These are phyloP conservation scores for Vanacampus margaritifer DNA, from an alignment of 2,113 vertebrate genomes.

Conservation along the genomic window DNA sequence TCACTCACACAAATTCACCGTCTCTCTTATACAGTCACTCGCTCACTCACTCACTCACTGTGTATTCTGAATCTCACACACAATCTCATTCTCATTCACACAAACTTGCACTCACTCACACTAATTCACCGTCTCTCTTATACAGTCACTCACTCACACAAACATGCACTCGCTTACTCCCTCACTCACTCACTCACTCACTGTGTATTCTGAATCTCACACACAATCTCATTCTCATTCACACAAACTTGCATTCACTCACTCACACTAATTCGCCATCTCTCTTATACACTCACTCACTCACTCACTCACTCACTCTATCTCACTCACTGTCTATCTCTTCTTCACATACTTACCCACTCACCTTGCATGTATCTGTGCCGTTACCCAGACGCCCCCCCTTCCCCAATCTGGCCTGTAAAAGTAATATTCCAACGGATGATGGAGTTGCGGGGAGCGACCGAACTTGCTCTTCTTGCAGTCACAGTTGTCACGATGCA, in stretches of 20 bases:
- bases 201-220: too few species aligned
- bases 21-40: too few species aligned
- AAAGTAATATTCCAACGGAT: not conserved
- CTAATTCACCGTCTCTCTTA: too few species aligned
- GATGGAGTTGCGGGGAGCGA: not conserved
- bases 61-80: too few species aligned
- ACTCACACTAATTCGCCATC: too few species aligned
- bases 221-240: too few species aligned
- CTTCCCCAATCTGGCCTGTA: not conserved
- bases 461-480: not conserved
- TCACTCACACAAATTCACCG: too few species aligned
- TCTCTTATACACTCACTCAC: slow-evolving; percentile 9
- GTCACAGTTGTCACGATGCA: not conserved
- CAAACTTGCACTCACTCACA: too few species aligned
- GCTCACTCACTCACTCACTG: too few species aligned
- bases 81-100: too few species aligned
- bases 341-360: too few species aligned
- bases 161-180: not conserved
- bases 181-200: slow-evolving; percentile 1
- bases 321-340: not conserved
- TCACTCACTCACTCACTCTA: slow-evolving; percentile 3
- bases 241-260: not conserved
- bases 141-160: not conserved
- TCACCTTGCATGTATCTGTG: slow-evolving; percentile 34
- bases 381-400: slow-evolving; percentile 13